These are phyloP conservation scores for Tenthredo distinguenda DNA, from an alignment of 2,888 invertebrate genomes.

Conservation along the genomic window DNA sequence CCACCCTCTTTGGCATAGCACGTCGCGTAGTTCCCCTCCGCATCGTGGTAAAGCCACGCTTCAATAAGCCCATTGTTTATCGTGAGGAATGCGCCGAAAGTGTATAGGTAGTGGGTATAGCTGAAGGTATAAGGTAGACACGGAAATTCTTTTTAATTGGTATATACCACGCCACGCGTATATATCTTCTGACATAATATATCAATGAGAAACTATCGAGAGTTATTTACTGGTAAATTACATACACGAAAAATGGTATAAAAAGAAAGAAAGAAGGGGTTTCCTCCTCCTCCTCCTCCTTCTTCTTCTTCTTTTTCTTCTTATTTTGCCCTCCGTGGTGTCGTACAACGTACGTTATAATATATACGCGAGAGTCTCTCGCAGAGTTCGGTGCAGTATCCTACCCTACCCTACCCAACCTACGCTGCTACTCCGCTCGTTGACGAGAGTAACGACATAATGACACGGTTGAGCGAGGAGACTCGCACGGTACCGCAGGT, in stretches of 20 bases:
- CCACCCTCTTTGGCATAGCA: background rate
- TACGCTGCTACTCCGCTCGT: constrained; percentile 67
- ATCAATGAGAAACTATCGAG: no score
- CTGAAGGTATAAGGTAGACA: constrained; percentile 60
- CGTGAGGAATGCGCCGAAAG: constrained; percentile 18
- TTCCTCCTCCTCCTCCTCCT: background rate
- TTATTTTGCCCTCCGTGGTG: background rate
- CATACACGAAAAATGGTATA: background rate
- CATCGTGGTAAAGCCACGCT: constrained; percentile 60
- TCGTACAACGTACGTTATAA: background rate
- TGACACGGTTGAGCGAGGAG: constrained; percentile 72
- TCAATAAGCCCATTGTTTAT: constrained; percentile 71
- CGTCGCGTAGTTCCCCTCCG: constrained; percentile 11
- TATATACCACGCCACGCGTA: constrained; percentile 46
- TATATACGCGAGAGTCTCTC: background rate
- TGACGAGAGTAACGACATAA: constrained; percentile 77
- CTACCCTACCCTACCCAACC: background rate
- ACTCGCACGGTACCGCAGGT: constrained; percentile 27
- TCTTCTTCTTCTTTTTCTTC: background rate
- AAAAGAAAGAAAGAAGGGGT: background rate
- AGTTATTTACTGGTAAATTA: background rate
- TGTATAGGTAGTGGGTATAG: background rate
- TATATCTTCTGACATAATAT: no score
- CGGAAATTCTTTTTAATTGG: constrained; percentile 73
- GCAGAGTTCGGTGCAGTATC: background rate